Conservation (phyloP, 2,888 invertebrate genomes). For the Lasioglossum zephyrum region DNA sequence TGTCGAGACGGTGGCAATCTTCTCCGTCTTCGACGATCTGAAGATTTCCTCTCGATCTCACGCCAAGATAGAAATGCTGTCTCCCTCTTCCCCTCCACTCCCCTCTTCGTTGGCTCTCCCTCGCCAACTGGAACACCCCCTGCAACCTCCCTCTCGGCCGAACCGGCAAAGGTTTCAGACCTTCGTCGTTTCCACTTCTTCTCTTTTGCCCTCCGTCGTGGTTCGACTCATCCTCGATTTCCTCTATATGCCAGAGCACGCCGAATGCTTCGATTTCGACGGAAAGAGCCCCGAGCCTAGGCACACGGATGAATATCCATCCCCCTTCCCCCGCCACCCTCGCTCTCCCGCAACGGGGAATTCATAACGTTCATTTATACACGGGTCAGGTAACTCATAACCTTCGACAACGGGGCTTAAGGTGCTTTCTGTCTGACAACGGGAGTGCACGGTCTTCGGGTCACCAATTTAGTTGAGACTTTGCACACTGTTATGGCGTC, state of each 20-base stretch:
- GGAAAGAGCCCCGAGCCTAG: conserved; percentile 34
- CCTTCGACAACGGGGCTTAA: conserved; percentile 34
- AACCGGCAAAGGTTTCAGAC: conserved; percentile 43
- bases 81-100: neutral
- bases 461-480: neutral
- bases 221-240: conserved; percentile 68
- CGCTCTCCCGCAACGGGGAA: conserved; percentile 50
- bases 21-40: conserved; percentile 64
- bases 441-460: neutral
- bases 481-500: neutral
- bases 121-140: neutral
- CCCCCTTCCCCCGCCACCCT: neutral
- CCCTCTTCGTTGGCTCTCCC: neutral
- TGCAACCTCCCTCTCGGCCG: neutral
- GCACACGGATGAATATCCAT: conserved; percentile 66
- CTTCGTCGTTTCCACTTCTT: conserved; percentile 45
- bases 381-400: conserved; percentile 73
- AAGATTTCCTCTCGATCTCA: conserved; percentile 73
- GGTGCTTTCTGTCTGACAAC: neutral
- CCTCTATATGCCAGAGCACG: conserved; percentile 60
- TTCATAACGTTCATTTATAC: conserved; percentile 76
- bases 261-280: conserved; percentile 54
- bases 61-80: conserved; percentile 65
- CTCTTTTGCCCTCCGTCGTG: conserved; percentile 30
- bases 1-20: conserved; percentile 70